phyloP scores from a whole-genome alignment of 1,140 invertebrate species.

The Metopolophium dirhodum region DNA sequence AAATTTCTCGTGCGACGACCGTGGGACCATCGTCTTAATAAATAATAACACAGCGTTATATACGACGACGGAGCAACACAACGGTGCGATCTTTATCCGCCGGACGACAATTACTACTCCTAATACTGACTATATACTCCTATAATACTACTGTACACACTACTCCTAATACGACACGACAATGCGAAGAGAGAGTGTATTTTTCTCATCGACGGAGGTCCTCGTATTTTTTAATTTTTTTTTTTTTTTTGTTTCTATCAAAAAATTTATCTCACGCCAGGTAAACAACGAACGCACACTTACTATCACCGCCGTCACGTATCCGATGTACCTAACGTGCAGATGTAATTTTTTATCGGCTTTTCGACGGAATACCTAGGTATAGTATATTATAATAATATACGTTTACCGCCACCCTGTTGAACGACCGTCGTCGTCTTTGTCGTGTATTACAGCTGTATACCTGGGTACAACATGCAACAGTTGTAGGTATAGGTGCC shows the following conservation, averaged over 20 bases:
- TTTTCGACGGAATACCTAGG: not conserved
- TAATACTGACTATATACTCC: not conserved
- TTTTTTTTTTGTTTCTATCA: not conserved
- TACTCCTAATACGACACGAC: not conserved
- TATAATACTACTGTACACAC: not conserved
- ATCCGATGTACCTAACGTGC: too few relatives aligned
- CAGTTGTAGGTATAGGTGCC: not conserved
- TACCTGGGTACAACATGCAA: too few relatives aligned
- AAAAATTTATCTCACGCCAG: not conserved
- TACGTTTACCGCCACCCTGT: not conserved
- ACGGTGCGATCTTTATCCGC: slow-evolving; percentile 35
- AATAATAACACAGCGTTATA: slow-evolving; percentile 15
- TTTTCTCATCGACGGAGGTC: not conserved
- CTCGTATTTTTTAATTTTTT: not conserved
- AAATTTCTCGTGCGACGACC: slow-evolving; percentile 38
- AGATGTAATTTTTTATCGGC: not conserved
- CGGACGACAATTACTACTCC: slow-evolving; percentile 7
- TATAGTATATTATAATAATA: too few relatives aligned
- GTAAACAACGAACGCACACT: not conserved
- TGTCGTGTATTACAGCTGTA: not conserved
- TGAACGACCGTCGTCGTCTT: not conserved
- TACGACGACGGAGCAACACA: not conserved
- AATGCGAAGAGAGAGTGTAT: not conserved
- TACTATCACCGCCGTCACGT: not conserved
- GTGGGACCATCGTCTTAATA: slow-evolving; percentile 26